Evolutionary conservation across 2,888 invertebrate genomes (phyloP).

Genomic region (Elysia crispata): DNA sequence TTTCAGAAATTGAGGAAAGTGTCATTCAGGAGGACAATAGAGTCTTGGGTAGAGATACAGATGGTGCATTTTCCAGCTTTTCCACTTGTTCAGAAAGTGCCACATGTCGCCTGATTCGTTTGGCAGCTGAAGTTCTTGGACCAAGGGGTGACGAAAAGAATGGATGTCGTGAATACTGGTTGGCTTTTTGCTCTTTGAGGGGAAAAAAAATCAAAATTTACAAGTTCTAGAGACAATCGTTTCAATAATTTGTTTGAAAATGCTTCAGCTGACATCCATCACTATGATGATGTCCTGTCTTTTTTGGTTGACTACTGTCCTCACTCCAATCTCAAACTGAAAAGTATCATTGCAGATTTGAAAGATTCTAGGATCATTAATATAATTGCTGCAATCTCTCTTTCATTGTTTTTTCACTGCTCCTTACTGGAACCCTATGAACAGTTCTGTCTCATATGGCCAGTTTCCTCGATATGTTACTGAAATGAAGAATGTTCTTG

Average conservation of each 20-base stretch:
- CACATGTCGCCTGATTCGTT: conserved; percentile 9
- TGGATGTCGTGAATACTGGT: conserved; percentile 15
- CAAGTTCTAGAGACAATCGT: background rate
- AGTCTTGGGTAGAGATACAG: conserved; percentile 24
- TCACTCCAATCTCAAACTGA: too few relatives aligned
- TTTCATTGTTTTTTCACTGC: too few relatives aligned
- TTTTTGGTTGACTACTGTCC: too few relatives aligned
- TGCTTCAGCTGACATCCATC: background rate
- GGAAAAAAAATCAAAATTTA: background rate
- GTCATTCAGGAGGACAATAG: too few relatives aligned
- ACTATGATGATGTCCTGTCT: too few relatives aligned
- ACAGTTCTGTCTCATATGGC: too few relatives aligned
- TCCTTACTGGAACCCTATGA: too few relatives aligned
- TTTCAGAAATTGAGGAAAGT: background rate
- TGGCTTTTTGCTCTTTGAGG: background rate
- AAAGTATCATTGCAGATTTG: too few relatives aligned
- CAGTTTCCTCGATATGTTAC: too few relatives aligned
- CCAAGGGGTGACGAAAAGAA: conserved; percentile 28
- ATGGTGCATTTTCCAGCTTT: background rate
- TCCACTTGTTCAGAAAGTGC: conserved; percentile 2
- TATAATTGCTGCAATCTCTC: too few relatives aligned
- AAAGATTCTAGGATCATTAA: too few relatives aligned
- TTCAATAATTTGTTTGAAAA: background rate
- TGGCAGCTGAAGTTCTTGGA: background rate
- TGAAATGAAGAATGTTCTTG: too few relatives aligned